A percentile compares a stretch with the other conserved stretches of the same genome.
These are phyloP conservation scores for Octonoba sinensis DNA, from an alignment of 2,888 invertebrate genomes.

Conservation along the genomic window DNA sequence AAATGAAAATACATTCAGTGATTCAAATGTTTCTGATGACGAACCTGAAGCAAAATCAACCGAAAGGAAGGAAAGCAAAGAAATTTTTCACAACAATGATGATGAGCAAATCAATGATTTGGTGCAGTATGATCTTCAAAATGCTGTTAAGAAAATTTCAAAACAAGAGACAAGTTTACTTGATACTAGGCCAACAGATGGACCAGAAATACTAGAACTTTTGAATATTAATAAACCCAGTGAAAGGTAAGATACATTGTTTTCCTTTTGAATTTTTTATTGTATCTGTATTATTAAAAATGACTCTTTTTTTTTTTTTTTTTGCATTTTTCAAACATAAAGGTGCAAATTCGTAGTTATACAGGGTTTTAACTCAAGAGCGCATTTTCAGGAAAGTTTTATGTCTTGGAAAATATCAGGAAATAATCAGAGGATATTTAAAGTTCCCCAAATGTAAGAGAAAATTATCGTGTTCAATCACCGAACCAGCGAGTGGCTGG, in stretches of 20 bases:
- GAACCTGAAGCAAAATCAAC: not conserved
- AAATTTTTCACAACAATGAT: not conserved
- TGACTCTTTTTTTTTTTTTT: too few species aligned
- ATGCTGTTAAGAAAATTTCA: not conserved
- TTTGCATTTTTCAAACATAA: too few species aligned
- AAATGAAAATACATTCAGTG: not conserved
- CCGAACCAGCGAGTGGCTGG: too few species aligned
- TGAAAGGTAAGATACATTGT: slow-evolving; percentile 71
- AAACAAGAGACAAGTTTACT: slow-evolving; percentile 76
- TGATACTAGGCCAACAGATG: slow-evolving; percentile 74
- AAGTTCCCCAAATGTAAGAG: too few species aligned
- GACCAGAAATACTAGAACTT: slow-evolving; percentile 69
- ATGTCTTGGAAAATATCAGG: too few species aligned
- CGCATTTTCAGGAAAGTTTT: too few species aligned
- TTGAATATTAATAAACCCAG: slow-evolving; percentile 75
- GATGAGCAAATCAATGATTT: not conserved
- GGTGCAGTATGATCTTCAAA: not conserved
- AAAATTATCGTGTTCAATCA: too few species aligned
- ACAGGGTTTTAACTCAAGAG: too few species aligned
- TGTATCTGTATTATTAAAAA: too few species aligned
- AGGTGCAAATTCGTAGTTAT: too few species aligned
- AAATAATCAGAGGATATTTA: too few species aligned
- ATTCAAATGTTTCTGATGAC: not conserved
- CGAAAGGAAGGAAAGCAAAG: not conserved
- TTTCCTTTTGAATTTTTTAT: not conserved